Conservation (phyloP, 2,888 invertebrate species). For the Rutpela maculata region DNA sequence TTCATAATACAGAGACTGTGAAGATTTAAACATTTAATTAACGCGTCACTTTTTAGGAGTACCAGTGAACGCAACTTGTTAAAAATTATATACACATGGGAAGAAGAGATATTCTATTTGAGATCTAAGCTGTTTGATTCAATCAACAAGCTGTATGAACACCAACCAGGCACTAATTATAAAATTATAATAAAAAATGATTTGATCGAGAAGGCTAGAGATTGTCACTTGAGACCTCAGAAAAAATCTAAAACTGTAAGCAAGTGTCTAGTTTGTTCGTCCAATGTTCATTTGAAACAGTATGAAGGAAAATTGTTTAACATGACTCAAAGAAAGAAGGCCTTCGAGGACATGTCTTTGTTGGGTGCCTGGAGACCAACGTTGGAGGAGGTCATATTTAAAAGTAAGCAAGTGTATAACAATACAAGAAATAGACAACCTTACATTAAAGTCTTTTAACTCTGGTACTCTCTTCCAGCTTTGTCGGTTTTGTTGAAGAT, state of each 20-base stretch:
- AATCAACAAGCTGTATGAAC: constrained; percentile 61
- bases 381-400: constrained; percentile 77
- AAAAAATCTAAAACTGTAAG: constrained; percentile 59
- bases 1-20: too few species aligned
- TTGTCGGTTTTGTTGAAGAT: constrained; percentile 72
- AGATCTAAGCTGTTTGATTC: constrained; percentile 66
- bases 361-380: constrained; percentile 81
- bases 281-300: constrained; percentile 72
- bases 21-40: too few species aligned
- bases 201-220: constrained; percentile 75
- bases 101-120: constrained; percentile 65
- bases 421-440: background rate
- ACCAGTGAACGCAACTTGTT: constrained; percentile 56
- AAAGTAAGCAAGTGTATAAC: constrained; percentile 68
- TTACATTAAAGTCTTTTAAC: background rate
- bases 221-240: constrained; percentile 77
- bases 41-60: constrained; percentile 38
- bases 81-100: constrained; percentile 65
- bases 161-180: constrained; percentile 33
- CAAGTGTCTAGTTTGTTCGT: constrained; percentile 73
- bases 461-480: constrained; percentile 64
- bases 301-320: constrained; percentile 78
- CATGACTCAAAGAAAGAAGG: constrained; percentile 72
- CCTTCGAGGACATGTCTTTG: constrained; percentile 74
- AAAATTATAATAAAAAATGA: constrained; percentile 59